Percentiles rank a stretch among this genome's conserved stretches.
These are phyloP conservation scores for Clamator glandarius DNA, from an alignment of 2,797 vertebrate genomes.

Conservation along the genomic window DNA sequence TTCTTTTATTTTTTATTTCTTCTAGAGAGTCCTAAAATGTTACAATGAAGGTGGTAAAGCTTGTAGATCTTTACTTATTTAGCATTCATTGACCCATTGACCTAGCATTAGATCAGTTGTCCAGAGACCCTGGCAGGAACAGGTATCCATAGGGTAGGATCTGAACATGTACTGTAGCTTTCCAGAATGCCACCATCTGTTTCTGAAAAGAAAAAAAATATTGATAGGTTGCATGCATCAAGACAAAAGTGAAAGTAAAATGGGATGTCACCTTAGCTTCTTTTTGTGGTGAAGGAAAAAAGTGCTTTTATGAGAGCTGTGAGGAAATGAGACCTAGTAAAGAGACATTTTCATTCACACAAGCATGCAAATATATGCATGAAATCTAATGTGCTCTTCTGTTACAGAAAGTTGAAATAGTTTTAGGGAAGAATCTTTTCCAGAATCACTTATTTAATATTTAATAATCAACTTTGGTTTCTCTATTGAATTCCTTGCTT, in stretches of 20 bases:
- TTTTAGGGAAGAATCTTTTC: background rate
- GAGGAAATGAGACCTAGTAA: background rate
- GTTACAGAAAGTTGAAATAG: background rate
- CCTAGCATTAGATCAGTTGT: background rate
- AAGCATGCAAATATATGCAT: background rate
- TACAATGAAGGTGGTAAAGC: background rate
- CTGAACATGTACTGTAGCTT: background rate
- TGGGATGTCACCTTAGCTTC: background rate
- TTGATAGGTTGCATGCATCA: fast-evolving
- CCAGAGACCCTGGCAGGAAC: background rate
- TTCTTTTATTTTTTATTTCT: background rate
- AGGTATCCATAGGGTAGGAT: background rate
- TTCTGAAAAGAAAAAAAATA: background rate
- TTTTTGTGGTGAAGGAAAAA: background rate
- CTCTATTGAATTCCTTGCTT: background rate
- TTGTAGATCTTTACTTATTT: background rate
- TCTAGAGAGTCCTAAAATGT: background rate
- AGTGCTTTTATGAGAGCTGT: background rate
- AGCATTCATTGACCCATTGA: background rate
- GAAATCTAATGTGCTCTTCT: background rate
- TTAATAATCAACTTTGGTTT: background rate
- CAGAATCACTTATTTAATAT: background rate
- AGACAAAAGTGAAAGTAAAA: slow-evolving; percentile 27
- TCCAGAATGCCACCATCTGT: background rate
- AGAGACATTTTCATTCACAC: background rate